A percentile compares a stretch with the other conserved stretches of the same genome.
Conservation (phyloP, 2,113 vertebrate species). For the Lepus europaeus region DNA sequence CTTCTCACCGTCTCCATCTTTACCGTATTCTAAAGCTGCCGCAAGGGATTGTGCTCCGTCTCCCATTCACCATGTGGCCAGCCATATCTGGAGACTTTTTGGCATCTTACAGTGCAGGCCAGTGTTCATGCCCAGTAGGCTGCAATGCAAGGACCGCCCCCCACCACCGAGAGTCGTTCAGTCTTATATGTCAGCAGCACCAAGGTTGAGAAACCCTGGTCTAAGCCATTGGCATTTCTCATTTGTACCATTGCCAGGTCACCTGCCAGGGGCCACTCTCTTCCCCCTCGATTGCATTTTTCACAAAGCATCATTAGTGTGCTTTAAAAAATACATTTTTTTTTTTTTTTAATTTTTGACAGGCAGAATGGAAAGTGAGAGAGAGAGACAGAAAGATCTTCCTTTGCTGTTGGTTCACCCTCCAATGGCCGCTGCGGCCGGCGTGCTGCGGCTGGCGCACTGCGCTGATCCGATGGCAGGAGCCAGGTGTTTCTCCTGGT, state of each 20-base stretch:
- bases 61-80: not conserved
- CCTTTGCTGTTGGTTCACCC: too few relatives aligned
- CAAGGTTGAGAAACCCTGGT: not conserved
- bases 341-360: too few relatives aligned
- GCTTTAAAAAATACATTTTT: conserved; percentile 21
- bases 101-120: not conserved
- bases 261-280: not conserved
- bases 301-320: not conserved
- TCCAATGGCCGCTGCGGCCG: too few relatives aligned
- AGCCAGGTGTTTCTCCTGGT: too few relatives aligned
- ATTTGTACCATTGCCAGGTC: not conserved
- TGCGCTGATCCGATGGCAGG: too few relatives aligned
- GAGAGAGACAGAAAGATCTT: too few relatives aligned
- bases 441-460: too few relatives aligned
- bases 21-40: not conserved
- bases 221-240: not conserved
- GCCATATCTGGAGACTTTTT: not conserved
- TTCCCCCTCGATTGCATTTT: not conserved
- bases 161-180: not conserved
- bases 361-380: too few relatives aligned
- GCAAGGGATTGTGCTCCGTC: not conserved
- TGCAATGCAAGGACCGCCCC: not conserved
- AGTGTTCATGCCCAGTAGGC: not conserved
- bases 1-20: not conserved
- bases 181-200: not conserved